These are phyloP conservation scores for Lepisosteus osseus DNA, from an alignment of 2,113 vertebrate genomes.

Conservation along the genomic window DNA sequence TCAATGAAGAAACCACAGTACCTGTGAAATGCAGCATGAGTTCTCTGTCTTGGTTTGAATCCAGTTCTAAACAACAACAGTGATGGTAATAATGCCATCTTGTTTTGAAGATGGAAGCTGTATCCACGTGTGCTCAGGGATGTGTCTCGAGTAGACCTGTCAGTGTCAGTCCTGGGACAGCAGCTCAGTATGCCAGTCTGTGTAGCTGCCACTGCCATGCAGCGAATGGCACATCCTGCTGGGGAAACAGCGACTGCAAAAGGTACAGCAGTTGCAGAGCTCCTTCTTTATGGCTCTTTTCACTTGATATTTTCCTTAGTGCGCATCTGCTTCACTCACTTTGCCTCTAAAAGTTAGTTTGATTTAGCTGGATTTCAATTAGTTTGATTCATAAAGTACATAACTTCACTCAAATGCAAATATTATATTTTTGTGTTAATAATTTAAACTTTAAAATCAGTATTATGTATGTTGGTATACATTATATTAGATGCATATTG, in stretches of 20 bases:
- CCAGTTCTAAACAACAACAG: too few species aligned
- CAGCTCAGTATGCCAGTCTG: conserved; percentile 82
- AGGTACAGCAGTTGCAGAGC: conserved; percentile 60
- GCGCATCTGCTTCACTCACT: neutral
- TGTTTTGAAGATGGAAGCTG: conserved; percentile 74
- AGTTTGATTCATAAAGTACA: too few species aligned
- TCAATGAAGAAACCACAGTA: too few species aligned
- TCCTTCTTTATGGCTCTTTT: neutral
- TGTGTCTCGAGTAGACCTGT: conserved; percentile 77
- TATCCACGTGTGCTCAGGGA: conserved; percentile 82
- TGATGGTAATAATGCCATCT: neutral
- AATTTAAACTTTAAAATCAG: too few species aligned
- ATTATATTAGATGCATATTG: too few species aligned
- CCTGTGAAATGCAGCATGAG: too few species aligned
- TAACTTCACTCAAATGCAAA: too few species aligned
- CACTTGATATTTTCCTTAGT: neutral
- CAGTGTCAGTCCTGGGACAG: conserved; percentile 75
- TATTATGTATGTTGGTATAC: too few species aligned
- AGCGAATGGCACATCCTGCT: conserved; percentile 85
- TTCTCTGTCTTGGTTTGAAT: too few species aligned
- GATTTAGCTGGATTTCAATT: too few species aligned
- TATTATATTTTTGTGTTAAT: too few species aligned
- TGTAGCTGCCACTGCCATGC: conserved; percentile 84
- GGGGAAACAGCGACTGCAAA: conserved; percentile 82
- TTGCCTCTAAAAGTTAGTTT: too few species aligned